A percentile compares a stretch with the other conserved stretches of the same genome.
Evolutionary conservation across 2,888 invertebrate species (phyloP).

Genomic region (Lepidocyrtoides sp.): DNA sequence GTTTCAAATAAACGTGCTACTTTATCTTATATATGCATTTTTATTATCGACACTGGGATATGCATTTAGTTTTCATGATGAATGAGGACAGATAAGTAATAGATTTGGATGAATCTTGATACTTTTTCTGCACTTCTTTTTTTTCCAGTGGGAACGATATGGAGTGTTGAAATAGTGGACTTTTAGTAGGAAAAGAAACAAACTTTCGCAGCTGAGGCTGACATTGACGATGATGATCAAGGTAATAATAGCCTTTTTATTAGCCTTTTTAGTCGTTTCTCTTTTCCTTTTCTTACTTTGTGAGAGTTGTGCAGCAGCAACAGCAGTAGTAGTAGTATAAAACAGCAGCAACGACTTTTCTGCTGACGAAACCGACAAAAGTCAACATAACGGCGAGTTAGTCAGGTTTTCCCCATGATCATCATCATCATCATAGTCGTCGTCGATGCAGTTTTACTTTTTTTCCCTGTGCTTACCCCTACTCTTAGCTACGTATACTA

Average conservation of each 20-base stretch:
- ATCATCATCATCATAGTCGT: neutral
- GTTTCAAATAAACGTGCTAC: neutral
- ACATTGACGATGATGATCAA: conserved; percentile 41
- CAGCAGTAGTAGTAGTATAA: no score
- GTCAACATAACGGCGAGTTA: conserved; percentile 14
- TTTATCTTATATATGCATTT: neutral
- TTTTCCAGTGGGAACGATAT: neutral
- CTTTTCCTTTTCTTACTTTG: neutral
- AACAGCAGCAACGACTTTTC: neutral
- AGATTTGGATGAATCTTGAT: conserved; percentile 19
- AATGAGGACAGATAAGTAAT: conserved; percentile 28
- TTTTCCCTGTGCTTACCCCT: neutral
- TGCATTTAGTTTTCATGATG: conserved; percentile 16
- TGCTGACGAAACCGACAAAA: neutral
- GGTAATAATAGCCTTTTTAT: conserved; percentile 69
- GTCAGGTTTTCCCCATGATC: conserved; percentile 12
- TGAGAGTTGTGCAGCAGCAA: neutral
- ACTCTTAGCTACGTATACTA: neutral
- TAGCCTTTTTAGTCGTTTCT: conserved; percentile 50
- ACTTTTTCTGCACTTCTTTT: neutral
- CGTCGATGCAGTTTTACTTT: neutral
- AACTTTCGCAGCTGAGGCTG: conserved; percentile 28
- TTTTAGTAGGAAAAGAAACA: neutral
- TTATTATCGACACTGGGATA: neutral
- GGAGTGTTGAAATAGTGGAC: neutral